These are phyloP conservation scores for Phymastichus coffea DNA, from an alignment of 1,140 invertebrate species.

Conservation along the genomic window DNA sequence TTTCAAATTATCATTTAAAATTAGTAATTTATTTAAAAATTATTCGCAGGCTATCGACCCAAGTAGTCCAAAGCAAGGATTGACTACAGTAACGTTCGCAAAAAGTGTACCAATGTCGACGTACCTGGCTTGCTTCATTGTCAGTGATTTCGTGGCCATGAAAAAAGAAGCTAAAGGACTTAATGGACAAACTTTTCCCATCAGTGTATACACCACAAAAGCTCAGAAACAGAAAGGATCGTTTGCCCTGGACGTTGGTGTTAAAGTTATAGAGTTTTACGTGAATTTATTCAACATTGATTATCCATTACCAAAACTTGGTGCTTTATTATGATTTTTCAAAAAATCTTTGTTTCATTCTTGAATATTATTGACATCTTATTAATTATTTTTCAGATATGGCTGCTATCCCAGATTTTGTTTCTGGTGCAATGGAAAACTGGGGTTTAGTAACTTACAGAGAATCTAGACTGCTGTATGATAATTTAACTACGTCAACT, in stretches of 20 bases:
- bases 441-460: conserved; percentile 86
- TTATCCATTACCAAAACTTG: conserved; percentile 86
- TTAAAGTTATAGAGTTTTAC: conserved; percentile 80
- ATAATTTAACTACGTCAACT: conserved; percentile 67
- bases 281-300: conserved; percentile 81
- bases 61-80: conserved; percentile 48
- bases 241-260: conserved; percentile 78
- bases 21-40: not conserved
- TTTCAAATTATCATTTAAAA: not conserved
- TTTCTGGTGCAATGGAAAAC: conserved; percentile 94
- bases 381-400: conserved; percentile 67
- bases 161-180: conserved; percentile 60
- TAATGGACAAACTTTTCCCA: conserved; percentile 59
- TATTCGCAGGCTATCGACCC: conserved; percentile 45
- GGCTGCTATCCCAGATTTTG: conserved; percentile 92
- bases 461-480: conserved; percentile 80
- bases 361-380: conserved; percentile 10
- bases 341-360: too few species aligned
- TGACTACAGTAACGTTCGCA: conserved; percentile 67
- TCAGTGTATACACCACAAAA: conserved; percentile 74
- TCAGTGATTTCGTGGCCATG: conserved; percentile 79
- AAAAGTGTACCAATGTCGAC: conserved; percentile 89
- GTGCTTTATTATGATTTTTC: conserved; percentile 50
- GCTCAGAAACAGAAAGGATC: conserved; percentile 74
- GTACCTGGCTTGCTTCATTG: conserved; percentile 86